Base-by-base conservation (phyloP, 2,888 invertebrate genomes). In the Stenoptilia bipunctidactyla region DNA sequence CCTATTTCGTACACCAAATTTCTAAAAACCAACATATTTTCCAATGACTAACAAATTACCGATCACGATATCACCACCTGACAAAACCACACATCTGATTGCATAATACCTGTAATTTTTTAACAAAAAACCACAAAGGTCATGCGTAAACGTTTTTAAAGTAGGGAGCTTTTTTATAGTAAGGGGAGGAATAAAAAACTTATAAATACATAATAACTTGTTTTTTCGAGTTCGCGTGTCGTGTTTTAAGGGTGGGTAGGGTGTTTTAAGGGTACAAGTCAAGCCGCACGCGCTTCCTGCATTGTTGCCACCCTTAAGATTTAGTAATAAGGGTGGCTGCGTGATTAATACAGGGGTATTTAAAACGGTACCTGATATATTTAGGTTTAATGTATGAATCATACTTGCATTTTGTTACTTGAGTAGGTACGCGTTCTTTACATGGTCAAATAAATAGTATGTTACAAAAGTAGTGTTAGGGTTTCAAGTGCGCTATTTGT, bases 181-280 rank as follows among this genome's bases (percentile, higher is more conserved):
- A 39, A 48, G 66, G 64, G 58, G 58, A 53, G 46, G n/a, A 50
- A 60, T 67, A 68, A 73, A 79, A 77, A 77, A 70, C 57, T 67
- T 60, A 48, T 66, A 66, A 66, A 61, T 66, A 67, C 4, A 30
- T 9, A 67, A 69, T 63, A 67, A 72, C 70, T 65, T 55, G 47
- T 36, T 75, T 62, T 80, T 80, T 68, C 57, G 47, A 42, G 51
- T 46, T 69, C 79, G 74, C 76, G 82, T 80, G 79, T 60, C 55
- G 57, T 47, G 53, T 55, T 66, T 63, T 62, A 59, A 55, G 52
- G 48, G 51, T 52, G 62, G 60, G 56, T 58, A n/a, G n/a, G n/a
- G n/a, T n/a, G n/a, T n/a, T n/a, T n/a, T n/a, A n/a, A n/a, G 64
- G 61, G 61, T 54, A 53, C 63, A 71, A 69, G 70, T 71, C 69